phyloP scores from a whole-genome alignment of 2,888 invertebrate species.

The Antitype chi region DNA sequence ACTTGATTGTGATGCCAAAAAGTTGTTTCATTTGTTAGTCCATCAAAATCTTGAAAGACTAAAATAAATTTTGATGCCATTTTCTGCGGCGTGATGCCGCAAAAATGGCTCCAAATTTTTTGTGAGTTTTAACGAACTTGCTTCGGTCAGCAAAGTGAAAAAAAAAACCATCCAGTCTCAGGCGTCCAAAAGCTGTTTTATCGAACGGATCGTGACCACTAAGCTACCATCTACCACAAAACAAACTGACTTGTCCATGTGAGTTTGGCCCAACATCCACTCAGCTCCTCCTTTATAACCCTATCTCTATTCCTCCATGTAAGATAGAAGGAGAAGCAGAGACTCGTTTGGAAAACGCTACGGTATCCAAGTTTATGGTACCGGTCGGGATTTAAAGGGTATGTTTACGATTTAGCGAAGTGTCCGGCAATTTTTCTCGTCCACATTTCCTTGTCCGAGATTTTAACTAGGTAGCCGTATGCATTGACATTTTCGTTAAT shows the following conservation, averaged over 20 bases:
- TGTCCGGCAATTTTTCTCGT: conserved; percentile 60
- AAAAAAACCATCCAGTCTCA: background rate
- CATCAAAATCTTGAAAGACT: conserved; percentile 22
- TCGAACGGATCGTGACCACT: conserved; percentile 44
- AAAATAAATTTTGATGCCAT: conserved; percentile 27
- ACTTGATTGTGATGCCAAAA: conserved; percentile 2
- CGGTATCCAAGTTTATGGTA: conserved; percentile 52
- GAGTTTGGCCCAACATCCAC: conserved; percentile 44
- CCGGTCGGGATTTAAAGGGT: conserved; percentile 60
- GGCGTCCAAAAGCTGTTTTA: conserved; percentile 34
- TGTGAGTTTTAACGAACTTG: conserved; percentile 9
- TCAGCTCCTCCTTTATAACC: conserved; percentile 32
- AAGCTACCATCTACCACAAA: conserved; percentile 52
- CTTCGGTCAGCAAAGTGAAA: conserved; percentile 4
- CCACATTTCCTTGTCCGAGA: conserved; percentile 49
- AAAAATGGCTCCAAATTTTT: background rate
- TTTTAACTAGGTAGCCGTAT: conserved; percentile 52
- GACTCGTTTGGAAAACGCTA: conserved; percentile 53
- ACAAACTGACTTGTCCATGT: conserved; percentile 59
- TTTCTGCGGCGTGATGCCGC: background rate
- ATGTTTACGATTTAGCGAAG: conserved; percentile 62
- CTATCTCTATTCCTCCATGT: conserved; percentile 16
- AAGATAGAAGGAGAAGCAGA: conserved; percentile 34
- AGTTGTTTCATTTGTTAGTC: conserved; percentile 25
- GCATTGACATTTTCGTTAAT: conserved; percentile 57